Base-by-base conservation (phyloP, 2,797 vertebrate genomes). In the Peromyscus nudipes region DNA sequence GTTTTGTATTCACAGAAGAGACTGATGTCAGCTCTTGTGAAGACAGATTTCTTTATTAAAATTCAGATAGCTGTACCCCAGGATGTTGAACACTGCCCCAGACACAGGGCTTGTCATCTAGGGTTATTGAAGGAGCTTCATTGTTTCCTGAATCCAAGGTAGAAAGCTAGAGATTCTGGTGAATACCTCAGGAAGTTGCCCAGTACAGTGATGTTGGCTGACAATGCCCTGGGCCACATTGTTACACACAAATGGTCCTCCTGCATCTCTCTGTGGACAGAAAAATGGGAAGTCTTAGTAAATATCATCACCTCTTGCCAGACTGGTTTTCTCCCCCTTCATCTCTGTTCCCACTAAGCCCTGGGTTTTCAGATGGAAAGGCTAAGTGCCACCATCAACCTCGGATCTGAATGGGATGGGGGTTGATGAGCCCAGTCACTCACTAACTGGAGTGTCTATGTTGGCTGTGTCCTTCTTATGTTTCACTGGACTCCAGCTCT, bases 141-240 rank as follows among this genome's bases (percentile, higher is more conserved):
- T 46, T 12, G 21, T 27, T 82, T 40, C 31, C 77, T 27, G 37
- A 91, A 86, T 91, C 88, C 60, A 91, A 31, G 67, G 34, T 7
- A 88, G 4, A 29, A 82, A 94, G 27, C 57, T 94, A 6, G 83
- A 88, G 31, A 92, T 76, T 25, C 37, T 75, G 55, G 37, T 83
- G 40, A 91, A 96, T 29, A 87, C 60, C 4, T 2, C 4, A 37
- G 76, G 60, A 37, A 21, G 34, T 4, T 0, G 6, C 1, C 60
- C 10, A 46, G 40, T 5, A 8, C 11, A 9, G 0, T 6, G 5
- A 1, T 23, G 16, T 4, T 40, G 37, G 25, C 71, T 80, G 9
- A 92, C 73, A 25, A 95, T 90, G 57, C 90, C 64, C 46, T 90
- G 73, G 25, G 46, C 10, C 46, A 96, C 80, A 4, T 8, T 8